Conservation (phyloP, 1,140 invertebrate species). For the Nephila pilipes region DNA sequence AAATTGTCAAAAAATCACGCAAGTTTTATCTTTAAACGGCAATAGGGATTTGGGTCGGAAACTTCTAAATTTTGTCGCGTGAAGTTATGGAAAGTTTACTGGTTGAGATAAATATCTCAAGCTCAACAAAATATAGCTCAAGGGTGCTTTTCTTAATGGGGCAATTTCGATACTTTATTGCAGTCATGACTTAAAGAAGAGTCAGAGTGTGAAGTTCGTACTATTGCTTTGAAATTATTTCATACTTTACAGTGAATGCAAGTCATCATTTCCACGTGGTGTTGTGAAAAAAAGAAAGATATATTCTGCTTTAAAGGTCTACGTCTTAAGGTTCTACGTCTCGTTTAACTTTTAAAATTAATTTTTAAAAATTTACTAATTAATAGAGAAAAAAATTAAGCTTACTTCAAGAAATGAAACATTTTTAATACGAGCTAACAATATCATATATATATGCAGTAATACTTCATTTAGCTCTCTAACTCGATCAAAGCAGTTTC, state of each 20-base stretch:
- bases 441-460: no score
- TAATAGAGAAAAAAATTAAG: no score
- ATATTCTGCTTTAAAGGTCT: no score
- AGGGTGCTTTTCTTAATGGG: slow-evolving; percentile 61
- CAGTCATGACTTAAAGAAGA: neutral
- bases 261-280: no score
- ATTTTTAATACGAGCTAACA: no score
- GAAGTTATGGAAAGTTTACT: slow-evolving; percentile 70
- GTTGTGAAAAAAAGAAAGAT: no score
- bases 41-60: slow-evolving; percentile 73
- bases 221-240: neutral
- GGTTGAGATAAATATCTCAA: slow-evolving; percentile 53
- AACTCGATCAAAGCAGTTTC: no score
- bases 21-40: slow-evolving; percentile 75
- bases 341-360: no score
- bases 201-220: neutral
- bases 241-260: neutral
- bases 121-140: slow-evolving; percentile 47
- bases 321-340: no score
- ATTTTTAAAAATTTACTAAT: no score
- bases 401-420: no score
- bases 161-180: slow-evolving; percentile 61
- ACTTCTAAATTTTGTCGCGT: slow-evolving; percentile 71
- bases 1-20: slow-evolving; percentile 75
- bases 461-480: no score